These are phyloP conservation scores for Pocota personata DNA, from an alignment of 2,888 invertebrate genomes.

Conservation along the genomic window DNA sequence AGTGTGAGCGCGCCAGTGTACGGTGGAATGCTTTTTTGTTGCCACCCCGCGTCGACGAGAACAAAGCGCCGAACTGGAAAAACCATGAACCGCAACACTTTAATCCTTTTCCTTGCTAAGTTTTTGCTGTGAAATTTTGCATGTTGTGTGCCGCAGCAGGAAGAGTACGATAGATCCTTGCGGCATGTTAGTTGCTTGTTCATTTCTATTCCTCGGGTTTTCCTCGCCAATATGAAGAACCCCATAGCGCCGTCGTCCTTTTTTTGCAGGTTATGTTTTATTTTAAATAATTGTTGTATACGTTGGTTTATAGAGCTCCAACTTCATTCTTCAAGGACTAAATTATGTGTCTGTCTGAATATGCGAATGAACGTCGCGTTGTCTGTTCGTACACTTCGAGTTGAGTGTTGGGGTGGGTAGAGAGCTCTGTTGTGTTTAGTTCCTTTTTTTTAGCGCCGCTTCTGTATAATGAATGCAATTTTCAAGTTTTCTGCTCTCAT, in stretches of 20 bases:
- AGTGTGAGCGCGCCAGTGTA: not conserved
- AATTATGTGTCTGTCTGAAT: constrained; percentile 71
- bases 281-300: constrained; percentile 73
- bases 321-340: constrained; percentile 70
- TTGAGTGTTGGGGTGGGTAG: not conserved
- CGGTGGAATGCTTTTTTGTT: constrained; percentile 21
- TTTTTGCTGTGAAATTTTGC: constrained; percentile 67
- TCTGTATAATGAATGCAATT: constrained; percentile 81
- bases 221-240: not conserved
- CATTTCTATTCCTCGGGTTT: constrained; percentile 60
- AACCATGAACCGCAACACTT: constrained; percentile 75
- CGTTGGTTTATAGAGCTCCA: constrained; percentile 60
- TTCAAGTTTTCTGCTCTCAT: constrained; percentile 78
- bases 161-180: constrained; percentile 56
- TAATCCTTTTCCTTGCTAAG: constrained; percentile 69
- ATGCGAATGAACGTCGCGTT: constrained; percentile 57
- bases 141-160: constrained; percentile 32
- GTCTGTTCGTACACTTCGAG: constrained; percentile 46
- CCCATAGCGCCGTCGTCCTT: constrained; percentile 31
- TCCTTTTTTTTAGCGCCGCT: constrained; percentile 49
- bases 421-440: constrained; percentile 7
- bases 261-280: constrained; percentile 67
- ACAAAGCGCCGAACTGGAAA: constrained; percentile 69
- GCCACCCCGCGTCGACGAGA: constrained; percentile 24
- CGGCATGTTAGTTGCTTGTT: constrained; percentile 73